phyloP scores from a whole-genome alignment of 2,888 invertebrate genomes.

The Caenorhabditis virilis region DNA sequence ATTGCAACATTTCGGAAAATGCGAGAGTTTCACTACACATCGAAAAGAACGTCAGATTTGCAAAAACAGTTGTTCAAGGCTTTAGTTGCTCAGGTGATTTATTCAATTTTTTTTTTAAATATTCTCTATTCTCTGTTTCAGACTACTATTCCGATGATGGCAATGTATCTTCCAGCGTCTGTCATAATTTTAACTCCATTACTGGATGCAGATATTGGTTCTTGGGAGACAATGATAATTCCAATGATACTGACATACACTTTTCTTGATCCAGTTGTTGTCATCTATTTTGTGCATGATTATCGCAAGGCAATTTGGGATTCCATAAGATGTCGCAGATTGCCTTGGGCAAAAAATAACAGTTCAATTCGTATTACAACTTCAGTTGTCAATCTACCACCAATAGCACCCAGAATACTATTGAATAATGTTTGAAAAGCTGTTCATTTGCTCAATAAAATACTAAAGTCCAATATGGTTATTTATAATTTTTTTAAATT shows the following conservation, averaged over 20 bases:
- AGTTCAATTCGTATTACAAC: too few species aligned
- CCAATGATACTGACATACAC: conserved; percentile 14
- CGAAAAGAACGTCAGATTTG: conserved; percentile 16
- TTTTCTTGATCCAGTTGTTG: conserved; percentile 20
- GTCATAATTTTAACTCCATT: conserved; percentile 14
- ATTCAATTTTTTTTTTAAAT: background rate
- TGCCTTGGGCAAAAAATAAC: too few species aligned
- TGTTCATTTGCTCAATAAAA: too few species aligned
- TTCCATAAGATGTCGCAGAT: too few species aligned
- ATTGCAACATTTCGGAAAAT: conserved; percentile 17
- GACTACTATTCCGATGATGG: conserved; percentile 16
- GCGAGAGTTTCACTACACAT: conserved; percentile 7
- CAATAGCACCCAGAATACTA: too few species aligned
- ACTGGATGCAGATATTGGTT: conserved; percentile 12
- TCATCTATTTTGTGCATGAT: conserved; percentile 20
- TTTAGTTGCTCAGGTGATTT: conserved; percentile 14
- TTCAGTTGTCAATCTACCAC: too few species aligned
- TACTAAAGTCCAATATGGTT: too few species aligned
- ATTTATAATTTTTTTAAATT: too few species aligned
- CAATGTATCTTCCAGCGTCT: conserved; percentile 23
- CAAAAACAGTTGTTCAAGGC: conserved; percentile 13
- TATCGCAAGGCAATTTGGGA: conserved; percentile 24
- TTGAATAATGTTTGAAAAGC: too few species aligned
- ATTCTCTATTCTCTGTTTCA: too few species aligned
- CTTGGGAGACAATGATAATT: conserved; percentile 16